phyloP scores from a whole-genome alignment of 1,140 invertebrate genomes.

The Lordiphosa stackelbergi region DNA sequence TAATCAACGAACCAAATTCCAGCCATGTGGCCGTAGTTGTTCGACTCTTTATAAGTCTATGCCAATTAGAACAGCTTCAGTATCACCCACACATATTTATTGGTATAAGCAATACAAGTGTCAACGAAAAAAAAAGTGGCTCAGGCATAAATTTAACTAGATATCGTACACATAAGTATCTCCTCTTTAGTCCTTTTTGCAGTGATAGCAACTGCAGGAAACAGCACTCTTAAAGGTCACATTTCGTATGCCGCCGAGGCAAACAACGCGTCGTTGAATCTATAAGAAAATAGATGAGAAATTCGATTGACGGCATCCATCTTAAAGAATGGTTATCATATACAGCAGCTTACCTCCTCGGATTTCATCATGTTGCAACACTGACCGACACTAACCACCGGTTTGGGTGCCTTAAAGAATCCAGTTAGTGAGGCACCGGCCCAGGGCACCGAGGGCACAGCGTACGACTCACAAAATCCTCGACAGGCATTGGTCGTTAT shows the following conservation, averaged over 20 bases:
- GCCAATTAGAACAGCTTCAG: not conserved
- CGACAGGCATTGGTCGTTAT: conserved; percentile 92
- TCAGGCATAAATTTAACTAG: conserved; percentile 17
- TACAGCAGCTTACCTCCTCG: conserved; percentile 82
- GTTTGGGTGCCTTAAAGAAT: conserved; percentile 75
- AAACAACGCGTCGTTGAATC: conserved; percentile 81
- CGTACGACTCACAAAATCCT: conserved; percentile 91
- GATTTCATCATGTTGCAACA: conserved; percentile 94
- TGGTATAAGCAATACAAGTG: not conserved
- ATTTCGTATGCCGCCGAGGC: conserved; percentile 85
- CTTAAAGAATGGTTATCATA: not conserved
- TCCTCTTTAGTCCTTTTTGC: conserved; percentile 84
- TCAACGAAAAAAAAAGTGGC: conserved; percentile 13
- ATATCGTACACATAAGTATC: not conserved
- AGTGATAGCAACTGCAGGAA: conserved; percentile 90
- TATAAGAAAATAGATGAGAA: conserved; percentile 14
- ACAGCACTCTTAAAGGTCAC: conserved; percentile 90
- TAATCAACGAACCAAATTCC: no score
- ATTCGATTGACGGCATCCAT: no score
- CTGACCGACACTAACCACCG: conserved; percentile 90
- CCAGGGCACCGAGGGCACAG: conserved; percentile 81
- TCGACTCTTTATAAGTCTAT: no score
- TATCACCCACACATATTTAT: not conserved
- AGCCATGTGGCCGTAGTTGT: no score
- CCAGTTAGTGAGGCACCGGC: conserved; percentile 80